Conservation (phyloP, 1,140 invertebrate species). For the Cotesia typhae region DNA sequence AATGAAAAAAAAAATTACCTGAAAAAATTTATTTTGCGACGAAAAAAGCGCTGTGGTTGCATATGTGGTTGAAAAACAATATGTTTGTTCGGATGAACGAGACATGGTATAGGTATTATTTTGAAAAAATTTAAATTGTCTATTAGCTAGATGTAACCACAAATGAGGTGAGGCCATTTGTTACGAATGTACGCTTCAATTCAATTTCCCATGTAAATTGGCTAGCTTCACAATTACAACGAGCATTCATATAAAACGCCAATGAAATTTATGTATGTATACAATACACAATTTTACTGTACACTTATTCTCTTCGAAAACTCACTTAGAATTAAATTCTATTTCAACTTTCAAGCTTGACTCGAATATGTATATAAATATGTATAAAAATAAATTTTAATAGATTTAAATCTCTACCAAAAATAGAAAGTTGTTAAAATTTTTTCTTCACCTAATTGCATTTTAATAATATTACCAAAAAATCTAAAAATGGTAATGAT, state of each 20-base stretch:
- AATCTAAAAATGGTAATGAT: no score
- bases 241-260: constrained; percentile 26
- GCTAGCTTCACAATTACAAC: constrained; percentile 28
- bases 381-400: no score
- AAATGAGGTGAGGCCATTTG: constrained; percentile 18
- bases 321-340: not conserved
- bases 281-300: not conserved
- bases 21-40: not conserved
- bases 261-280: constrained; percentile 14
- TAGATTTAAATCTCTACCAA: no score
- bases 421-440: no score
- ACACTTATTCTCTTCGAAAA: constrained; percentile 3
- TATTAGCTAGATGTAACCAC: constrained; percentile 15
- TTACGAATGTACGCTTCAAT: constrained; percentile 7
- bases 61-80: constrained; percentile 7
- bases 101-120: not conserved
- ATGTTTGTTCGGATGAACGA: not conserved
- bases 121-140: constrained; percentile 12
- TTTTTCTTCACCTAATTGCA: no score
- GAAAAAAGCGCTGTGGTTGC: constrained; percentile 2
- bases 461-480: no score
- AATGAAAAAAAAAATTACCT: not conserved
- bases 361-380: no score
- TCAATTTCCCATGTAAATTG: constrained; percentile 32
- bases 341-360: not conserved